Evolutionary conservation across 2,113 vertebrate genomes (phyloP).

Genomic region (Cyanoliseus patagonus): DNA sequence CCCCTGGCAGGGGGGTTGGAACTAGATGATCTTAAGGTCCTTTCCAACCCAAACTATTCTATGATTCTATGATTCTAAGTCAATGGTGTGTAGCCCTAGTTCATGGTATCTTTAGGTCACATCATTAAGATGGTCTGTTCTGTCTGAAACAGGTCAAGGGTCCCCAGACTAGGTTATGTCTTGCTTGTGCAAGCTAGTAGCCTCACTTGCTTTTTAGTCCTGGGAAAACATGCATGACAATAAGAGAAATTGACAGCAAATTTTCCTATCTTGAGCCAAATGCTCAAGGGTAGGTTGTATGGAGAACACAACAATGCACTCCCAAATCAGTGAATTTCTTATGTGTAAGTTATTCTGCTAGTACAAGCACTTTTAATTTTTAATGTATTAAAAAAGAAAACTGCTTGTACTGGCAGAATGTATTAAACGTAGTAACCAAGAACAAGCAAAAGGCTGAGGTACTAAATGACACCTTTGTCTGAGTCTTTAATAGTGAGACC

Average conservation of each 20-base stretch:
- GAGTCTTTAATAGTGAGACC: neutral
- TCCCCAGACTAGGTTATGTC: neutral
- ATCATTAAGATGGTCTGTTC: neutral
- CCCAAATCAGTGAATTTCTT: neutral
- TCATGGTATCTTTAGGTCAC: neutral
- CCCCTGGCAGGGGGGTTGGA: too few relatives aligned
- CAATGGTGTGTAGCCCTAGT: accelerated
- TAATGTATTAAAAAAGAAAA: neutral
- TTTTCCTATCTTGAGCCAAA: neutral
- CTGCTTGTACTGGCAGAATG: neutral
- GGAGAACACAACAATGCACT: neutral
- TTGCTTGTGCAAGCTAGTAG: neutral
- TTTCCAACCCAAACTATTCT: too few relatives aligned
- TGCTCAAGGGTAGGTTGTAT: neutral
- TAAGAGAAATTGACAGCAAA: neutral
- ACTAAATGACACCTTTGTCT: neutral
- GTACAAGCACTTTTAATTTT: neutral
- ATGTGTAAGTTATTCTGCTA: neutral
- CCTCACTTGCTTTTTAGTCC: neutral
- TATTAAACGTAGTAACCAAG: neutral
- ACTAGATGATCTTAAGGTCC: too few relatives aligned
- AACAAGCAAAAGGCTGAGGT: neutral
- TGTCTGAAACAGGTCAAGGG: neutral
- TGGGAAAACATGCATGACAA: neutral
- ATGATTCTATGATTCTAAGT: too few relatives aligned